Conservation (phyloP, 2,113 vertebrate genomes). For the Oreotrochilus melanogaster region DNA sequence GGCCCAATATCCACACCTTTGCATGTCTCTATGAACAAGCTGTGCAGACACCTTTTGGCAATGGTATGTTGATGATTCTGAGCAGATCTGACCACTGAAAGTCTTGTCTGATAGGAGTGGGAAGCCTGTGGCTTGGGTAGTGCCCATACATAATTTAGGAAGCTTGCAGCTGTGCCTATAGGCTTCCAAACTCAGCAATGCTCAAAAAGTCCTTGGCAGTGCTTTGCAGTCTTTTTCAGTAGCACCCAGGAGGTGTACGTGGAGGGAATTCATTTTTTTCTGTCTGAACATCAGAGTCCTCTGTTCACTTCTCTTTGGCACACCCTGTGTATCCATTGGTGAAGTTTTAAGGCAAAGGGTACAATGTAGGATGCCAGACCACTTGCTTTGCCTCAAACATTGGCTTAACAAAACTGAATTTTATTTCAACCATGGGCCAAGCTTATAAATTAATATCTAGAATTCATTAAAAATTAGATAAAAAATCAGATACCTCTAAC, state of each 20-base stretch:
- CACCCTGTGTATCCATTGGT: not conserved
- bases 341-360: not conserved
- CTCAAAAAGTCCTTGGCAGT: slow-evolving; percentile 6
- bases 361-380: not conserved
- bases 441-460: not conserved
- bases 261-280: not conserved
- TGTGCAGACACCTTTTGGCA: not conserved
- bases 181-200: not conserved
- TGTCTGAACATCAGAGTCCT: not conserved
- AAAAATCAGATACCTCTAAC: not conserved
- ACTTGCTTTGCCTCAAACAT: not conserved
- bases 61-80: not conserved
- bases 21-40: not conserved
- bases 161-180: not conserved
- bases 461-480: not conserved
- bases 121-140: not conserved
- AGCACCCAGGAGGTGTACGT: not conserved
- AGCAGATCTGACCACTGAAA: not conserved
- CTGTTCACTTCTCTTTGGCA: not conserved
- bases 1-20: not conserved
- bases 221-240: not conserved
- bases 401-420: not conserved
- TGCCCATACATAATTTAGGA: slow-evolving; percentile 36
- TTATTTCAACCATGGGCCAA: not conserved
- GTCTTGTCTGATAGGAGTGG: not conserved